Evolutionary conservation across 2,888 invertebrate species (phyloP).

Genomic region (Athetis lepigone): DNA sequence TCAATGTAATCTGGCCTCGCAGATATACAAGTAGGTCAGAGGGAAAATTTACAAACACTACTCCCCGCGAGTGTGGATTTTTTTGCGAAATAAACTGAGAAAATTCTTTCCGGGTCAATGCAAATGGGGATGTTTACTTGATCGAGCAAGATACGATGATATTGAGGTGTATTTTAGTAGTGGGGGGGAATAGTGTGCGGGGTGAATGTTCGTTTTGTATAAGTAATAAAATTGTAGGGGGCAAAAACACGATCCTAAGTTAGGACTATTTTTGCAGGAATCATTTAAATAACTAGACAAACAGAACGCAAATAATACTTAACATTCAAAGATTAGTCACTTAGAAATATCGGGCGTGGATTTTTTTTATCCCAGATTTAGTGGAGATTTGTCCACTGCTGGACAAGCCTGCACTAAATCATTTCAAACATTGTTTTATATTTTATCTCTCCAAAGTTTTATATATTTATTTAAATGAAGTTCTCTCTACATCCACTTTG

Average conservation of each 20-base stretch:
- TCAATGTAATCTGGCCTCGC: constrained; percentile 77
- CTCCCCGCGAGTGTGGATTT: constrained; percentile 81
- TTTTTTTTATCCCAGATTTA: no score
- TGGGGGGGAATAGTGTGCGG: constrained; percentile 55
- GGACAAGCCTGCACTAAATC: no score
- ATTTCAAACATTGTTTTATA: no score
- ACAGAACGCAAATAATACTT: neutral
- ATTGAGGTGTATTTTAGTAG: constrained; percentile 65
- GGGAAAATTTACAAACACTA: constrained; percentile 90
- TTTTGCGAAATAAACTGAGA: constrained; percentile 82
- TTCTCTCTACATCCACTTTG: no score
- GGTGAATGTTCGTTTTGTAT: constrained; percentile 49
- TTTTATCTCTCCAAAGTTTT: no score
- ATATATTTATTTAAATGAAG: no score
- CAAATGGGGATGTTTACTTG: constrained; percentile 83
- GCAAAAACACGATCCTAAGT: constrained; percentile 17
- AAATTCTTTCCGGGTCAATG: constrained; percentile 86
- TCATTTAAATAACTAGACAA: constrained; percentile 39
- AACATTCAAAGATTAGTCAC: no score
- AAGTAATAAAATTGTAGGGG: constrained; percentile 41
- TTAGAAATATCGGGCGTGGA: no score
- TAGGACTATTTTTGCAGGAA: constrained; percentile 21
- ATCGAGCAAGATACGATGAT: constrained; percentile 69
- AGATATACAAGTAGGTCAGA: constrained; percentile 89
- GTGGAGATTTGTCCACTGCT: no score